Conservation (phyloP, 2,113 vertebrate species). For the Scomber japonicus region DNA sequence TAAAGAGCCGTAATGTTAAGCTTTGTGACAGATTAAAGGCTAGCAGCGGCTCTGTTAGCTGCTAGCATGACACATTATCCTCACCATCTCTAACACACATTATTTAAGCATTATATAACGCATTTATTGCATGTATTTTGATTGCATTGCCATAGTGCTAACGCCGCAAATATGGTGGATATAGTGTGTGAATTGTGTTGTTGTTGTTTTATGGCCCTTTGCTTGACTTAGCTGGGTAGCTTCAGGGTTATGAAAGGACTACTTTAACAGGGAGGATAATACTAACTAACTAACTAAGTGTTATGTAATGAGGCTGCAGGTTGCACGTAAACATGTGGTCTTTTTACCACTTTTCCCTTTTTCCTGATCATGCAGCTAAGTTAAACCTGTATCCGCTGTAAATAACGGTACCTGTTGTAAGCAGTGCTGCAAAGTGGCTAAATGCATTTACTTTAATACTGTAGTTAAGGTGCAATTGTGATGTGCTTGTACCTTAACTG, state of each 20-base stretch:
- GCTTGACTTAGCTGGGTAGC: conserved; percentile 6
- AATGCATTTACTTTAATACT: no score
- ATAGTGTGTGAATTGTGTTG: background rate
- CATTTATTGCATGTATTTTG: no score
- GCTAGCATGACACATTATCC: conserved; percentile 41
- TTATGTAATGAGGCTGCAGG: background rate
- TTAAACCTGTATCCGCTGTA: background rate
- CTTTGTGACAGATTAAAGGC: conserved; percentile 76
- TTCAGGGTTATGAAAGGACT: conserved; percentile 20
- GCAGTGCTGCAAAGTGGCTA: no score
- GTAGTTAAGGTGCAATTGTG: no score
- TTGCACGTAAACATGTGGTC: background rate
- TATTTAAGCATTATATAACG: background rate
- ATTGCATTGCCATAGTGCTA: background rate
- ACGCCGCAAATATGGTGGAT: background rate
- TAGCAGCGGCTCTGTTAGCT: conserved; percentile 54
- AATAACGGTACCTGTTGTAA: conserved; percentile 49
- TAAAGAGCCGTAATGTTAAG: conserved; percentile 56
- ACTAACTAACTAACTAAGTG: background rate
- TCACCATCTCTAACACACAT: background rate
- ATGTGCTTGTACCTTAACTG: no score
- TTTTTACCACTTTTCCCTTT: background rate
- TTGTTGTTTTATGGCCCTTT: background rate
- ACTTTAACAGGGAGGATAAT: conserved; percentile 39
- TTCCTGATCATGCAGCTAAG: background rate